Evolutionary conservation across 2,888 invertebrate species (phyloP), one percentile per base, ranked within the genome.

Genomic region (Latheticus oryzae): DNA sequence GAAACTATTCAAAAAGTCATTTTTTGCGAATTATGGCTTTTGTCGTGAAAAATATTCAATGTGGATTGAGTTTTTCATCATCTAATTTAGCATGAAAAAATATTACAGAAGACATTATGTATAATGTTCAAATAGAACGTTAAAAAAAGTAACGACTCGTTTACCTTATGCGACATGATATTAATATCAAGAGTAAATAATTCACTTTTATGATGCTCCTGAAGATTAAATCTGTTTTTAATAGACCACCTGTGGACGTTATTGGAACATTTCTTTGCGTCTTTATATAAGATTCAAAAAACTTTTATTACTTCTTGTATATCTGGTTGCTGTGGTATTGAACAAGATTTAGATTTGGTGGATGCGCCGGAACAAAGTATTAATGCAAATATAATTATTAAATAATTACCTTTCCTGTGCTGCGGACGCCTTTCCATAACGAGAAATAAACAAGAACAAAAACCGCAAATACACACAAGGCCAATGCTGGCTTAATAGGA

Each of bases 401-500:
- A 28, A 9, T n/a, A 15, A 13, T 40, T 77, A 92, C 96, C 87
- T 97, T 97, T 66, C 97, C 97, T 33, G 95, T 90, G 75, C 92
- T 93, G 61, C 89, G 84, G 2, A 93, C 92, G 3, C 97, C 97
- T 80, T 97, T 97, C 97, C 97, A 97, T 4, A 97, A 80, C 0
- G 95, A 94, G 82, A 97, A 97, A 80, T 97, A 97, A 65, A 97
- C 97, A 64, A 96, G 84, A 21, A 95, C 82, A 79, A 96, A 97
- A 54, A 97, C 95, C 2, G 92, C 88, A 67, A 94, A 88, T 23
- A 96, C 89, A 78, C 96, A 96, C 26, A 94, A 81, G 0, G 95
- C 95, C 64, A 97, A 83, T 4, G 93, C 88, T 71, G 92, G 91
- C 77, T 94, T 95, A 66, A 97, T 88, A 13, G 91, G 88, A 1